A percentile compares a stretch with the other conserved stretches of the same genome.
Conservation (phyloP, 1,140 invertebrate species). For the Heliconius congener region DNA sequence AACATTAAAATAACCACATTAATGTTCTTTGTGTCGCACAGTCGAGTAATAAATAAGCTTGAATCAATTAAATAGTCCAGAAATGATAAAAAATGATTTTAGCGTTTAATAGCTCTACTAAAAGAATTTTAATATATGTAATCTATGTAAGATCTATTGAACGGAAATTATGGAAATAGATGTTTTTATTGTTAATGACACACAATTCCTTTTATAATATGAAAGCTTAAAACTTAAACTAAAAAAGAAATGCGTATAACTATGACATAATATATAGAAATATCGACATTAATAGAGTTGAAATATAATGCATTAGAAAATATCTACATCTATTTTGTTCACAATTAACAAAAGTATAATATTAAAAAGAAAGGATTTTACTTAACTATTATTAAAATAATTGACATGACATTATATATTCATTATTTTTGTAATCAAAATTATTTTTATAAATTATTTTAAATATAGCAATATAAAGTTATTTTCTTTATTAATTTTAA, state of each 20-base stretch:
- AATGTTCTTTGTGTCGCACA: no score
- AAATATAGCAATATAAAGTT: no score
- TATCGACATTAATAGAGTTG: not conserved
- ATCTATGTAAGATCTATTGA: no score
- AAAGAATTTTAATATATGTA: not conserved
- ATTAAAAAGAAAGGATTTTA: not conserved
- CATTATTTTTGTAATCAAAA: no score
- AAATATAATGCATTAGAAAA: not conserved
- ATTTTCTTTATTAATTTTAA: no score
- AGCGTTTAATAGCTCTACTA: not conserved
- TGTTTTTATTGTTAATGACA: no score
- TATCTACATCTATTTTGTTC: not conserved
- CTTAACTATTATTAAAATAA: not conserved
- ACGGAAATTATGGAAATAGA: no score
- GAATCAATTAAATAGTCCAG: slow-evolving; percentile 9
- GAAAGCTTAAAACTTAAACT: not conserved
- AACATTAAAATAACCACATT: not conserved
- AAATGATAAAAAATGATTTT: not conserved
- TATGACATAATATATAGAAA: not conserved
- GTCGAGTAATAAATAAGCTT: not conserved
- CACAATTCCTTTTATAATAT: no score
- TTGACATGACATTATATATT: not conserved
- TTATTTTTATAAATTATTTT: no score
- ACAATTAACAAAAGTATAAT: not conserved
- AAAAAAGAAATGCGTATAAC: not conserved